These are phyloP conservation scores for Tryphoninae sp. DNA, from an alignment of 2,888 invertebrate genomes.

Conservation along the genomic window DNA sequence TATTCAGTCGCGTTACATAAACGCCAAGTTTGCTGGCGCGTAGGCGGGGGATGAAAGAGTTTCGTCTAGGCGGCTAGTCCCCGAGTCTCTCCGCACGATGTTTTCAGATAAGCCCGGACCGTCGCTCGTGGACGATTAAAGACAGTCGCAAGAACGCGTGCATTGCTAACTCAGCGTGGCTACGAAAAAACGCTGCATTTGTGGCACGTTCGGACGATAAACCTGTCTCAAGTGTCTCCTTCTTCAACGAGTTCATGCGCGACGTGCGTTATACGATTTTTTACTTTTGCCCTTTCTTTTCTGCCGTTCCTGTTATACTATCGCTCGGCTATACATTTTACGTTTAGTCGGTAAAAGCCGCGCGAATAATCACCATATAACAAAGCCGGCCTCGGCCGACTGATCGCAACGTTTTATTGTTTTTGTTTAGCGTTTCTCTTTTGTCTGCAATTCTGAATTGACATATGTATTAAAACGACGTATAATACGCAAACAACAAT, in stretches of 20 bases:
- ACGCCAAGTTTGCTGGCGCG: conserved; percentile 22
- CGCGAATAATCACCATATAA: conserved; percentile 17
- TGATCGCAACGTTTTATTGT: conserved; percentile 4
- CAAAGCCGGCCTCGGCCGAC: conserved; percentile 45
- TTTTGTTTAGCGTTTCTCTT: conserved; percentile 12
- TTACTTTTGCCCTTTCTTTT: not conserved
- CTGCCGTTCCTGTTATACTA: too few species aligned
- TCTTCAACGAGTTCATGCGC: conserved; percentile 37
- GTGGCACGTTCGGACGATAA: conserved; percentile 22
- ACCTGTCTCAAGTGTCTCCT: not conserved
- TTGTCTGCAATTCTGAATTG: not conserved
- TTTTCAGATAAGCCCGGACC: conserved; percentile 54
- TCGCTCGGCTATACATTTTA: not conserved
- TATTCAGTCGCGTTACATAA: conserved; percentile 43
- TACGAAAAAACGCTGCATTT: conserved; percentile 1
- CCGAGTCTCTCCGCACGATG: conserved; percentile 29
- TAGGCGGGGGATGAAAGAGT: conserved; percentile 34
- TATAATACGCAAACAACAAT: not conserved
- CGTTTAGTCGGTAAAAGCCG: conserved; percentile 1
- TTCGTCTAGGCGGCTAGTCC: conserved; percentile 3
- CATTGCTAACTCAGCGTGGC: not conserved
- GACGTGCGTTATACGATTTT: conserved; percentile 15
- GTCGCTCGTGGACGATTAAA: conserved; percentile 39
- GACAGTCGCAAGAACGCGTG: not conserved
- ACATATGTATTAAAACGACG: conserved; percentile 20